Evolutionary conservation across 2,797 vertebrate genomes (phyloP).

Genomic region (Chaetophractus vellerosus): DNA sequence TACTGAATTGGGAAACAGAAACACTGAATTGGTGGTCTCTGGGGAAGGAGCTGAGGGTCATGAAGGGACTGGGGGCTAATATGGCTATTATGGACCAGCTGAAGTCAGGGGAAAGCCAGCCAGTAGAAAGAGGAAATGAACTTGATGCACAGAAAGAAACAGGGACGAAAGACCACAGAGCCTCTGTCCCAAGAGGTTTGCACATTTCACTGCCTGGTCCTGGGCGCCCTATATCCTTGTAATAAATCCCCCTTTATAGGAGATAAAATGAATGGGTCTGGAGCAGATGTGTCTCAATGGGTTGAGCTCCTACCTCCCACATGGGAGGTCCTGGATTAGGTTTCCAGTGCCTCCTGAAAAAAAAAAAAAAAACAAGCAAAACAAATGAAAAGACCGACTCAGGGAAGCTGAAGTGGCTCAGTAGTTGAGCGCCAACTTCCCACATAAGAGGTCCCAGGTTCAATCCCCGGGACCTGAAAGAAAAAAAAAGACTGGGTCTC

Average conservation of each 20-base stretch:
- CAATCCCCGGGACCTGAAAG: too few species aligned
- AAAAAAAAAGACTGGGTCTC: background rate
- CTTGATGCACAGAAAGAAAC: background rate
- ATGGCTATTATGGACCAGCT: background rate
- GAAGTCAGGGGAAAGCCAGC: background rate
- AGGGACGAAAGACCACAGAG: background rate
- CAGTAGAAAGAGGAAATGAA: background rate
- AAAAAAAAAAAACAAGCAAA: too few species aligned
- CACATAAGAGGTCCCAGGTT: too few species aligned
- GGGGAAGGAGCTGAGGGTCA: background rate
- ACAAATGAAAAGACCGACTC: too few species aligned
- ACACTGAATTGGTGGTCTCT: background rate
- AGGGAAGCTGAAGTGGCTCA: too few species aligned
- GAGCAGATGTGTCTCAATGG: too few species aligned
- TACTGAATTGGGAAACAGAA: constrained; percentile 11
- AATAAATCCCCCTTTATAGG: background rate
- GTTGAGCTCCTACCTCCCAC: too few species aligned
- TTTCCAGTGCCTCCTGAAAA: too few species aligned
- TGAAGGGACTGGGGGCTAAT: background rate
- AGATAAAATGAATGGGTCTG: background rate
- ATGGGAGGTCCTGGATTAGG: too few species aligned
- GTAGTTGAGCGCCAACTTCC: too few species aligned
- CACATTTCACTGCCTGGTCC: background rate
- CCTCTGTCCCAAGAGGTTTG: background rate
- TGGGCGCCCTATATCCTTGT: background rate